Evolutionary conservation across 2,888 invertebrate genomes (phyloP).

Genomic region (Noctua janthe): DNA sequence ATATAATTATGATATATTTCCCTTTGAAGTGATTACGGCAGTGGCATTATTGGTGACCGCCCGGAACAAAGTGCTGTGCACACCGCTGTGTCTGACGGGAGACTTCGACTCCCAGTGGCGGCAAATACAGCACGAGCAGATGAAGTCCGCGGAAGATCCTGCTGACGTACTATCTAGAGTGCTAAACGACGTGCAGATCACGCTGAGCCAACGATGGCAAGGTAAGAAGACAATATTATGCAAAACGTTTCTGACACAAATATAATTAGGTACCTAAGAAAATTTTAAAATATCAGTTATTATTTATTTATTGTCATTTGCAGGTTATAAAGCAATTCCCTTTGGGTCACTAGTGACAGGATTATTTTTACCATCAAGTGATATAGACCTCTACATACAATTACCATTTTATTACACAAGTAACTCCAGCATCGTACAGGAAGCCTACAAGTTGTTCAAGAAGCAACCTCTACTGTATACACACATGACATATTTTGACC

Average conservation of each 20-base stretch:
- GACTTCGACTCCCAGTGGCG: constrained; percentile 43
- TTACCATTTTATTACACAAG: not conserved
- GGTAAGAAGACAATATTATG: constrained; percentile 6
- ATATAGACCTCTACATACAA: constrained; percentile 3
- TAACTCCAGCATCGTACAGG: constrained; percentile 5
- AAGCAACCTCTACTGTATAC: constrained; percentile 4
- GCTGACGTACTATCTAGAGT: not conserved
- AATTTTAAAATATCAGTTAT: not conserved
- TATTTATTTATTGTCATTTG: not conserved
- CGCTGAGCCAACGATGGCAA: constrained; percentile 27
- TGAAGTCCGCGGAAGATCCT: not conserved
- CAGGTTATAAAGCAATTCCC: not conserved
- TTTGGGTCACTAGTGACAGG: constrained; percentile 5
- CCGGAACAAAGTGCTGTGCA: not conserved
- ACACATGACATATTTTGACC: not conserved
- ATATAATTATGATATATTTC: not conserved
- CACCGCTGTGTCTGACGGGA: constrained; percentile 12
- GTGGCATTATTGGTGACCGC: not conserved
- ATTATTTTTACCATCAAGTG: not conserved
- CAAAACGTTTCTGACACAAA: not conserved
- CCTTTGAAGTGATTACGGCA: constrained; percentile 6
- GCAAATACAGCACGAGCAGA: not conserved
- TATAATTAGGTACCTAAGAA: not conserved
- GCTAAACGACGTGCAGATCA: constrained; percentile 12
- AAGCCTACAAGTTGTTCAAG: constrained; percentile 11